These are phyloP conservation scores for Apteryx mantelli DNA, from an alignment of 2,113 vertebrate species.

Conservation along the genomic window DNA sequence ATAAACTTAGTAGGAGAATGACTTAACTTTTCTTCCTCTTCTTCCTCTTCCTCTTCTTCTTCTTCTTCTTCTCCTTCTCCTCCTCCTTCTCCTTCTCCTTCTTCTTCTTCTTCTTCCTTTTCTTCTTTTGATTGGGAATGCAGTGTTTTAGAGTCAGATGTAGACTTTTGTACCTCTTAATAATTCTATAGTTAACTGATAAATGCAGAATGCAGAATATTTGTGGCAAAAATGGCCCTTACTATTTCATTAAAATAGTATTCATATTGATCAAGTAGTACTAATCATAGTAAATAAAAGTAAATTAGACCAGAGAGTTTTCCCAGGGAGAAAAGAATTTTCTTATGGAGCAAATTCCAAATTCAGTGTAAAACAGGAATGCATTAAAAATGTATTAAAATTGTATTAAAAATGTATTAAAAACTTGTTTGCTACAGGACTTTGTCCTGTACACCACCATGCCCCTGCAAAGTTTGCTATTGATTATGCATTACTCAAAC, in stretches of 20 bases:
- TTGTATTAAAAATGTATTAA: no score
- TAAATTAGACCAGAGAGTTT: background rate
- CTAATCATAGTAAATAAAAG: background rate
- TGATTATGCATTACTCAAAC: background rate
- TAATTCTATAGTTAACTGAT: background rate
- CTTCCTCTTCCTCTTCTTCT: background rate
- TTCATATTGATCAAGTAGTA: background rate
- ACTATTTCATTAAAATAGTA: background rate
- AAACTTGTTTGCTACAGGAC: background rate
- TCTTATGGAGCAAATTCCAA: background rate
- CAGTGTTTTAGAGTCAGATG: background rate
- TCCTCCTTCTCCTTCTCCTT: no score
- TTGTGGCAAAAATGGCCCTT: background rate
- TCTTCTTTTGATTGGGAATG: background rate
- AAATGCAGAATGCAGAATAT: background rate
- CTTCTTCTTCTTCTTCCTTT: background rate
- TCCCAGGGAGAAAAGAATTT: background rate
- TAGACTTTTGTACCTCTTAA: background rate
- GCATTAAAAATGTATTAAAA: background rate
- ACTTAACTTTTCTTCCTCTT: background rate
- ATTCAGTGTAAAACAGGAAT: background rate
- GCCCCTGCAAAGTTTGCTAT: background rate
- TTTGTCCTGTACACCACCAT: background rate
- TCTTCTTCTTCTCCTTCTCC: no score
- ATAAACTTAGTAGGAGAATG: background rate